Evolutionary conservation across 2,797 vertebrate species (phyloP).

Genomic region (Calcarius lapponicus): DNA sequence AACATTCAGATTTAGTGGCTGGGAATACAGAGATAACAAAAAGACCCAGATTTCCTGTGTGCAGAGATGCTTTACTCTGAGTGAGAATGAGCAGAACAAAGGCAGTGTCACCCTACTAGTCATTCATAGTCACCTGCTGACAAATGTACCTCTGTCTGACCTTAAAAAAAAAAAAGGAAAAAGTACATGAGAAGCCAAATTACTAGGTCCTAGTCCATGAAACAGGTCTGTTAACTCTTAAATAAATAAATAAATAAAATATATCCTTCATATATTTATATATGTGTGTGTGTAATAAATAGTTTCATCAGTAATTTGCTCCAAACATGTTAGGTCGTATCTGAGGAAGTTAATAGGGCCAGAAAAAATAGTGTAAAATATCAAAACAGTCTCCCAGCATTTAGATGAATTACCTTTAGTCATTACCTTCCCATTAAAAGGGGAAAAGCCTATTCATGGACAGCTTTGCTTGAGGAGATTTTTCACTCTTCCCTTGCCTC

Average conservation of each 20-base stretch:
- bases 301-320: not conserved
- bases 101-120: not conserved
- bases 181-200: not conserved
- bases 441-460: not conserved
- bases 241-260: not conserved
- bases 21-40: not conserved
- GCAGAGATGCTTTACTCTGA: not conserved
- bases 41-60: not conserved
- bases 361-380: not conserved
- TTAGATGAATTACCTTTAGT: not conserved
- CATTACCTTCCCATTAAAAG: not conserved
- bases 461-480: not conserved
- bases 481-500: not conserved
- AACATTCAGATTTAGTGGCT: not conserved
- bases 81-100: not conserved
- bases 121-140: not conserved
- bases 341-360: not conserved
- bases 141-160: not conserved
- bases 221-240: not conserved
- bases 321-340: not conserved
- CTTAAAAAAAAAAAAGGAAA: not conserved
- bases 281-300: not conserved
- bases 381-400: not conserved
- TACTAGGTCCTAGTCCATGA: not conserved
- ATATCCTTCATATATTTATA: no score